These are phyloP conservation scores for Caenorhabditis tropicalis DNA, from an alignment of 1,140 invertebrate genomes.

Conservation along the genomic window DNA sequence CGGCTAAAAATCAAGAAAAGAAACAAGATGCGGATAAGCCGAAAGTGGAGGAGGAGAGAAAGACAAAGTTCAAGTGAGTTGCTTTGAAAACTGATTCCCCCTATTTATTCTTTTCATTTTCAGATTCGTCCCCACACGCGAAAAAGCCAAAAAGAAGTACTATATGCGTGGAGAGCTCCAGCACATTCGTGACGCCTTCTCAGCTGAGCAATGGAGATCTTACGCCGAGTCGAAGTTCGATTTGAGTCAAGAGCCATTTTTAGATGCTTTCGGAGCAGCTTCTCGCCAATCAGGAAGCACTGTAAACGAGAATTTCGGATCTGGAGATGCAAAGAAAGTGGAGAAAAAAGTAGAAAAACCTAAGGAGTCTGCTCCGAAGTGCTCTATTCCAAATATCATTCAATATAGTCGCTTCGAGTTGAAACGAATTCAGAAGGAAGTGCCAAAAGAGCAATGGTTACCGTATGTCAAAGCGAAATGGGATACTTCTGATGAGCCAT, in stretches of 20 bases:
- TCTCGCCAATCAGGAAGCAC: too few species aligned
- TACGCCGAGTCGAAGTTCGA: slow-evolving; percentile 46
- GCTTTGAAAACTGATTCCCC: background rate
- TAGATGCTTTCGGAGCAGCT: background rate
- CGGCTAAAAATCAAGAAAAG: background rate
- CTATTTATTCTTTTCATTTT: background rate
- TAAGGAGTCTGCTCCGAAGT: too few species aligned
- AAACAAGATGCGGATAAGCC: background rate
- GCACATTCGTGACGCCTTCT: slow-evolving; percentile 51
- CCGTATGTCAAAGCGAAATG: slow-evolving; percentile 46
- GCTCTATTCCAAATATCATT: too few species aligned
- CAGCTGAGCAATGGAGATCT: slow-evolving; percentile 51
- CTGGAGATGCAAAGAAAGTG: background rate
- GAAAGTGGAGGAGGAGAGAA: background rate
- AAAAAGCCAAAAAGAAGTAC: slow-evolving; percentile 55
- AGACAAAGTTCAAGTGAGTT: slow-evolving; percentile 41
- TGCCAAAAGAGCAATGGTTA: slow-evolving; percentile 9
- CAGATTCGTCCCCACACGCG: slow-evolving; percentile 47
- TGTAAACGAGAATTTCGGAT: background rate
- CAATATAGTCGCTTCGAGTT: background rate
- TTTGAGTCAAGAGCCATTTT: slow-evolving; percentile 11
- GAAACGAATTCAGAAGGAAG: slow-evolving; percentile 12
- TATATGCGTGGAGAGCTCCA: slow-evolving; percentile 61
- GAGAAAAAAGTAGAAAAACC: background rate
- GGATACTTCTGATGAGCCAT: slow-evolving; percentile 49